Evolutionary conservation across 2,113 vertebrate genomes (phyloP).

Genomic region (Hydrolagus affinis): DNA sequence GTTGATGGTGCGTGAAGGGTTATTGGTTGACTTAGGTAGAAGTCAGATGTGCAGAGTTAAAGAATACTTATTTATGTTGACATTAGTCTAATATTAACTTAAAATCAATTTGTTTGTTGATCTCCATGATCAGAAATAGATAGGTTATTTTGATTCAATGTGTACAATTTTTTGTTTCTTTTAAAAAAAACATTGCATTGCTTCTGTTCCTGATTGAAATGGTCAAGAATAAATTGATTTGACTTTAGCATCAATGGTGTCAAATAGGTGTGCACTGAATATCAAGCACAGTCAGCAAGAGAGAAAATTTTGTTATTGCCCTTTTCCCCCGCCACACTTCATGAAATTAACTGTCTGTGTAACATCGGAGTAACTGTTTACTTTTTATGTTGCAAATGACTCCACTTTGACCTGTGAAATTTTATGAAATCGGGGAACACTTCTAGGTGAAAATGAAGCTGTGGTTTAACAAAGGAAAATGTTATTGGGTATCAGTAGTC

Average conservation of each 20-base stretch:
- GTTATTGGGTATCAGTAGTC: not conserved
- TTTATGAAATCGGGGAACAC: not conserved
- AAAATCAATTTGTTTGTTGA: not conserved
- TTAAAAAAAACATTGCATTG: not conserved
- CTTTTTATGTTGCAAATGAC: not conserved
- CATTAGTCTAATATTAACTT: not conserved
- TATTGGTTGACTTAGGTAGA: no score
- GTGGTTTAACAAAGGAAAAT: not conserved
- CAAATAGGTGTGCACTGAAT: not conserved
- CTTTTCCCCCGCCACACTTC: not conserved
- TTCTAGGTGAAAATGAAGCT: not conserved
- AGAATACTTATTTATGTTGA: not conserved
- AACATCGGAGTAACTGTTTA: not conserved
- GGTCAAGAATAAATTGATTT: not conserved
- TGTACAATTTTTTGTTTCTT: not conserved
- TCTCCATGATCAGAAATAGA: not conserved
- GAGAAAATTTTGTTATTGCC: not conserved
- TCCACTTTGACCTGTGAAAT: conserved; percentile 1
- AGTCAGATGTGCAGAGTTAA: not conserved
- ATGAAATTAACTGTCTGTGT: not conserved
- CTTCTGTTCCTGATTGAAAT: not conserved
- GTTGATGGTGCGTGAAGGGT: no score
- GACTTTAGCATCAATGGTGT: not conserved
- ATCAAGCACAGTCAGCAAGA: not conserved
- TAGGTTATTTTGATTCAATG: not conserved